Evolutionary conservation across 2,113 vertebrate species (phyloP), one percentile per base, ranked within the genome.

Genomic region (Erythrocercus mccallii): DNA sequence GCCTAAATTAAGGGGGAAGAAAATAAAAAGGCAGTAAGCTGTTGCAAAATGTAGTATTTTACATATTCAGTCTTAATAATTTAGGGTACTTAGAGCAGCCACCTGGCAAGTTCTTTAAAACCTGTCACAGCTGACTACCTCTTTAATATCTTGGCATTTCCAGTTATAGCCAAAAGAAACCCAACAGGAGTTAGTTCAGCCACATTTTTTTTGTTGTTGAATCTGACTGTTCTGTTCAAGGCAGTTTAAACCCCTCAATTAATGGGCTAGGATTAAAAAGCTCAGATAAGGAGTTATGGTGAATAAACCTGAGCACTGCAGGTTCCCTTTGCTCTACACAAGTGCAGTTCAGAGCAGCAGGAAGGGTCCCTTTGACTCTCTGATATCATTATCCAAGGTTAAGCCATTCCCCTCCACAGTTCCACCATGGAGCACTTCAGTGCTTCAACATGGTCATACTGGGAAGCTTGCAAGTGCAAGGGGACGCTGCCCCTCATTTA

Each of bases 51-150:
- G 38, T n/a, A 83, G 15, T 80, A 51, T 82, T 94, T 95, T 62
- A 92, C n/a, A 54, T 80, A 91, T 62, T 80, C 6, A 1, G 31
- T 31, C 85, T 90, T 70, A 94, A 95, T 91, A 95, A 94, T 90
- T 92, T 40, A 82, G 47, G 21, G 58, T 66, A 87, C 58, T 94
- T 33, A 35, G 1, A 72, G 87, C 15, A 3, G 70, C 68, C 84
- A 95, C 37, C 66, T 90, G 86, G 62, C 53, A 80, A 80, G 58
- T 62, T 73, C 62, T 94, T 90, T 58, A 87, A 92, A 84, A 82
- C 21, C 1, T 50, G 70, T 47, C 88, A 88, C 37, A 91, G 84
- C 50, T 82, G 58, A 87, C 66, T 58, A 38, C 30, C 54, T 56
- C 87, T 92, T 80, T 51, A 92, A 58, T 47, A 74, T 54, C 79